Evolutionary conservation across 2,797 vertebrate species (phyloP), one percentile per base, ranked within the genome.

Genomic region (Semotilus atromaculatus): DNA sequence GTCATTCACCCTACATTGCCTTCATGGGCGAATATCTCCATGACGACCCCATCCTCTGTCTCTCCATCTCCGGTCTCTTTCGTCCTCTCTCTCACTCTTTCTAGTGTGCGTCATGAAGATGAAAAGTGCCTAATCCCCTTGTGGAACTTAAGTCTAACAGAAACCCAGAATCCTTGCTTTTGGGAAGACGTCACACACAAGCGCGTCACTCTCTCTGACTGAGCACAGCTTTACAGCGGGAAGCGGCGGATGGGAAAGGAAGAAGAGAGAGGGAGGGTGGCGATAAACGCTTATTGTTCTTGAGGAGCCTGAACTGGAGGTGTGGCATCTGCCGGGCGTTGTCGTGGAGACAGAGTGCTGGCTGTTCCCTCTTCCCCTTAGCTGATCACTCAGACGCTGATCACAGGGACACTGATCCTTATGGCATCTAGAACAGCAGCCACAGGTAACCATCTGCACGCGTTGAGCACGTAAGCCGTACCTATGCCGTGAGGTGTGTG

Each of bases 251-350:
- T 48, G 55, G 84, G 77, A 55, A 80, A 58, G 74, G 64, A 82
- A 40, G 71, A 43, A 83, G 48, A 76, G 29, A 82, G 82, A 85
- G 80, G 79, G 87, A 89, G 87, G 81, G 88, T 86, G 88, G 80
- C 76, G 84, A 90, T 90, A 85, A 89, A 90, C 86, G 88, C 87
- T 88, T 90, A 91, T 91, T 91, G 90, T 90, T 91, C 88, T 88
- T 86, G 84, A 85, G 85, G 86, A 87, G 88, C 88, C 86, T 86
- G 86, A 82, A 84, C 82, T 85, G 89, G 90, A 90, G 87, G 89
- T 88, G 87, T 90, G 89, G 88, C 89, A 90, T 89, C 88, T 86
- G 81, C 89, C 88, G 87, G 88, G 89, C 88, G 89, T 90, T 90
- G 89, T 90, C 89, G 84, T 88, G 89, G 89, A 90, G 88, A 90